Evolutionary conservation across 2,797 vertebrate species (phyloP).

Genomic region (Zalophus californianus): DNA sequence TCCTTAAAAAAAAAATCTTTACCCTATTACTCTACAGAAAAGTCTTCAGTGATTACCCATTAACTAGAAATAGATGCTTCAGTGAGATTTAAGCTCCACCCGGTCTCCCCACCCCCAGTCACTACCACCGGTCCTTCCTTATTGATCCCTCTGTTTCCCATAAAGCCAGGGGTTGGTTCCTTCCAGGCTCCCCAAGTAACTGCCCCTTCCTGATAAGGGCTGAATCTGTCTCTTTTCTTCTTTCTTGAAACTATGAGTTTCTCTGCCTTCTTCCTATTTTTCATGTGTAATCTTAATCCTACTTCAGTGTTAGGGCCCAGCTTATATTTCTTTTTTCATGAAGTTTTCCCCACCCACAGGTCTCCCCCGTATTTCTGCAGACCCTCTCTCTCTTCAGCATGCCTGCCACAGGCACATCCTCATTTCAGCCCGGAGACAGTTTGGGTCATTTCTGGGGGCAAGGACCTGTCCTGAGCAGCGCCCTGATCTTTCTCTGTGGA

Average conservation of each 20-base stretch:
- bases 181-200: neutral
- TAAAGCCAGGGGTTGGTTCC: neutral
- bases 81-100: neutral
- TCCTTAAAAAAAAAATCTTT: constrained; percentile 46
- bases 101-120: neutral
- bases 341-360: neutral
- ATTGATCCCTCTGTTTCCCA: neutral
- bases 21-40: constrained; percentile 31
- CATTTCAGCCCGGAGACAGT: neutral
- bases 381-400: neutral
- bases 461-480: neutral
- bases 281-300: neutral
- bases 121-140: neutral
- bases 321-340: neutral
- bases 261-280: neutral
- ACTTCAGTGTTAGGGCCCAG: neutral
- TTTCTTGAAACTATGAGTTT: neutral
- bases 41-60: constrained; percentile 18
- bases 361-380: neutral
- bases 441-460: neutral
- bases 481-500: neutral
- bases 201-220: neutral
- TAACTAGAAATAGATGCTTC: constrained; percentile 11
- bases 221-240: neutral
- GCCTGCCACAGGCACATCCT: neutral